phyloP scores from a whole-genome alignment of 2,888 invertebrate species.

The Metacarcinus magister region DNA sequence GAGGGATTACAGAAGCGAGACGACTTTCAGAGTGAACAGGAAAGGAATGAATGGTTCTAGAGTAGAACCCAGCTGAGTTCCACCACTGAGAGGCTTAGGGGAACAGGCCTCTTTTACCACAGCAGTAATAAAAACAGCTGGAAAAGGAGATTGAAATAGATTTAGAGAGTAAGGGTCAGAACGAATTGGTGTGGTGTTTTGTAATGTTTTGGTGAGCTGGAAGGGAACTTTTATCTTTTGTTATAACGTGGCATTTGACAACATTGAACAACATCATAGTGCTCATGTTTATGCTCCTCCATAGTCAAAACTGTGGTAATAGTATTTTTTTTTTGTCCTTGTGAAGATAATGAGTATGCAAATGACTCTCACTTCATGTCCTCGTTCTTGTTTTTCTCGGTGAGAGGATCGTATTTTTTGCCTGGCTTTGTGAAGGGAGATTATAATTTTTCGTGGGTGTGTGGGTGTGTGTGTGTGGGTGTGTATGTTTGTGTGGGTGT shows the following conservation, averaged over 20 bases:
- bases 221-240: not conserved
- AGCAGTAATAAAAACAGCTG: too few species aligned
- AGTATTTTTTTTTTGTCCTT: not conserved
- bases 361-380: conserved; percentile 13
- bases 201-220: not conserved
- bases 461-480: not conserved
- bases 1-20: too few species aligned
- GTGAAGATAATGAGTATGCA: not conserved
- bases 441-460: not conserved
- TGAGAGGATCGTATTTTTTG: not conserved
- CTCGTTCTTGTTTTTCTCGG: not conserved
- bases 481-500: conserved; percentile 12
- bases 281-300: not conserved
- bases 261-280: not conserved
- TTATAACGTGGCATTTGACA: not conserved
- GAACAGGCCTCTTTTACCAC: too few species aligned
- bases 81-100: too few species aligned
- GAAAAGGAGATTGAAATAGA: too few species aligned
- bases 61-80: too few species aligned
- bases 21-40: too few species aligned
- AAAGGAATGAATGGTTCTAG: too few species aligned
- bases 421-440: not conserved
- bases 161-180: too few species aligned
- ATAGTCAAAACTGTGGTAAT: not conserved
- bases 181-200: not conserved